Evolutionary conservation across 2,888 invertebrate genomes (phyloP).

Genomic region (Operophtera brumata): DNA sequence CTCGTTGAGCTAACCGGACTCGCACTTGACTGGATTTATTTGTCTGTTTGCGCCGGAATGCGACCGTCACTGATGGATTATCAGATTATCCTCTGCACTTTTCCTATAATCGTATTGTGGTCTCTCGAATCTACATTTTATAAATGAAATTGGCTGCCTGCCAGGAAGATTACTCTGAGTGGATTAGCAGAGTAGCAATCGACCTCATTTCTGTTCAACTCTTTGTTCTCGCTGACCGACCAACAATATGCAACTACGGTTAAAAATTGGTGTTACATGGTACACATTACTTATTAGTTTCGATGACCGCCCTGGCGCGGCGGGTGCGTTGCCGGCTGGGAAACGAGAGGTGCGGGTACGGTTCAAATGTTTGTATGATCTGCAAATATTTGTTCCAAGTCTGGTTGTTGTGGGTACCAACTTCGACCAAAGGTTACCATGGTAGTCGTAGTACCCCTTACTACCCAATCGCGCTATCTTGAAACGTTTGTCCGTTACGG

Average conservation of each 20-base stretch:
- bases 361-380: too few relatives aligned
- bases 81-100: conserved; percentile 58
- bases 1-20: too few relatives aligned
- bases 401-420: too few relatives aligned
- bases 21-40: conserved; percentile 22
- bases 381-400: too few relatives aligned
- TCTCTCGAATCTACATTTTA: conserved; percentile 26
- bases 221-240: conserved; percentile 16
- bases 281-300: too few relatives aligned
- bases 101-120: conserved; percentile 37
- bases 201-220: conserved; percentile 19
- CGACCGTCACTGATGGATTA: conserved; percentile 50
- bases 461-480: too few relatives aligned
- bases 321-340: too few relatives aligned
- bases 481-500: too few relatives aligned
- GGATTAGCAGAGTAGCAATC: conserved; percentile 20
- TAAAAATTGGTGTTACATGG: not conserved
- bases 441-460: too few relatives aligned
- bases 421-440: too few relatives aligned
- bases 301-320: too few relatives aligned
- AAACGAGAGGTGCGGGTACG: too few relatives aligned
- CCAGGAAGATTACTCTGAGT: conserved; percentile 21
- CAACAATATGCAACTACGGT: not conserved
- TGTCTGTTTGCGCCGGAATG: conserved; percentile 46
- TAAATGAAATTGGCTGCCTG: conserved; percentile 23